Base-by-base conservation (phyloP, 2,888 invertebrate genomes). In the Drosophila barbarae region DNA sequence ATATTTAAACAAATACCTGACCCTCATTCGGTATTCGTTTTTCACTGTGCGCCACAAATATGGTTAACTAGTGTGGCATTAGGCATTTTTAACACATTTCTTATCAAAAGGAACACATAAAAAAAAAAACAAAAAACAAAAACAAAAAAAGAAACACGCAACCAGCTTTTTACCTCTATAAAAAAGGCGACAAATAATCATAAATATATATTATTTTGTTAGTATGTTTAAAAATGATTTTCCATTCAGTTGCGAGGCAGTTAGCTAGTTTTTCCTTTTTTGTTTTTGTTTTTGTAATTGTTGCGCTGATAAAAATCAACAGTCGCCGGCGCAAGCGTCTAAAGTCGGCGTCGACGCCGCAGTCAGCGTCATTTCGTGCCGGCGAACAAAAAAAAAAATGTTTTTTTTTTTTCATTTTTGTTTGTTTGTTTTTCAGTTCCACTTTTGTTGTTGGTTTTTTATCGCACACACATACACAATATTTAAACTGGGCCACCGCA, bases 241-340 rank as follows among this genome's bases (percentile, higher is more conserved):
- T 83, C 69, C 74, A 71, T 83, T 83, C 60, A 74, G 67, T 72
- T 77, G 39, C 46, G 71, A 13, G 23, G 42, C 36, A 30, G 28
- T 34, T 13, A 26, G 9, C 9, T 42, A 26, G 41, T 42, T 26
- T 42, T 42, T 28, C n/a, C 10, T 42, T 5, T 41, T 46, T 38
- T 18, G 35, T 50, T 41, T 32, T 44, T 35, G 21, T 54, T 39
- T 34, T 54, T 49, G 60, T 52, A 39, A 69, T 46, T 63, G 41
- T 44, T 69, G 47, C 36, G 54, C 36, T 64, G 78, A 77, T 81
- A 75, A 81, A 76, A 81, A 76, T 76, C 81, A 76, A 75, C 76
- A 81, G 76, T 75, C 74, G 36, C 36, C 49, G 26, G 41, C 30
- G 61, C 32, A 39, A 34, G 21, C 55, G 55, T 21, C 53, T 21